phyloP scores from a whole-genome alignment of 1,140 invertebrate species.

The Leptonema lineaticorne region DNA sequence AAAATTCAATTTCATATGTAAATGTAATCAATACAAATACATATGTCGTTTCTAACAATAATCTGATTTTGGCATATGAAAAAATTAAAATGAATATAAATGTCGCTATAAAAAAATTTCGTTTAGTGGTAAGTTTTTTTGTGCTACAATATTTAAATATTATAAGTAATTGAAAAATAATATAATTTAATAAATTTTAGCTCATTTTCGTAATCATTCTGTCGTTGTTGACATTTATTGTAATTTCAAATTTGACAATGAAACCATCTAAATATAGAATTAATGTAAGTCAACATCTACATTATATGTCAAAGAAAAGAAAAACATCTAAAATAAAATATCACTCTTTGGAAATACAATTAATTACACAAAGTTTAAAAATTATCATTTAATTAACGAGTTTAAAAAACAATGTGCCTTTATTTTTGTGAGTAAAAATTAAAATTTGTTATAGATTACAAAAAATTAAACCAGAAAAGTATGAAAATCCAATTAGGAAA shows the following conservation, averaged over 20 bases:
- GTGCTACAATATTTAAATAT: neutral
- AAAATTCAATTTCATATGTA: neutral
- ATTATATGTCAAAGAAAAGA: no score
- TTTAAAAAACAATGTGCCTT: no score
- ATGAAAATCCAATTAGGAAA: neutral
- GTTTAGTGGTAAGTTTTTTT: neutral
- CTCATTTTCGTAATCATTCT: neutral
- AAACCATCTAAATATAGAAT: neutral
- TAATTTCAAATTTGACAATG: neutral
- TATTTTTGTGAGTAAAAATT: neutral
- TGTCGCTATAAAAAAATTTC: neutral
- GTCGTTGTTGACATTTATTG: slow-evolving; percentile 4
- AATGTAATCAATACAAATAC: neutral
- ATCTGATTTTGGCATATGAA: slow-evolving; percentile 2
- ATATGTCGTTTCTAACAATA: neutral
- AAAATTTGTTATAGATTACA: neutral
- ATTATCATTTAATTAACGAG: no score
- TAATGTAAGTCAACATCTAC: no score
- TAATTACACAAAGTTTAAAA: no score
- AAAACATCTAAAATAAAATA: no score
- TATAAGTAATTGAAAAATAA: slow-evolving; percentile 3
- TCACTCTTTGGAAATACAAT: no score
- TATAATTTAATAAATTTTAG: slow-evolving; percentile 7
- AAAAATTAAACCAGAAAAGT: neutral
- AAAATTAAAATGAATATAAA: neutral